phyloP scores from a whole-genome alignment of 2,113 vertebrate genomes.

The Eptatretus burgeri region DNA sequence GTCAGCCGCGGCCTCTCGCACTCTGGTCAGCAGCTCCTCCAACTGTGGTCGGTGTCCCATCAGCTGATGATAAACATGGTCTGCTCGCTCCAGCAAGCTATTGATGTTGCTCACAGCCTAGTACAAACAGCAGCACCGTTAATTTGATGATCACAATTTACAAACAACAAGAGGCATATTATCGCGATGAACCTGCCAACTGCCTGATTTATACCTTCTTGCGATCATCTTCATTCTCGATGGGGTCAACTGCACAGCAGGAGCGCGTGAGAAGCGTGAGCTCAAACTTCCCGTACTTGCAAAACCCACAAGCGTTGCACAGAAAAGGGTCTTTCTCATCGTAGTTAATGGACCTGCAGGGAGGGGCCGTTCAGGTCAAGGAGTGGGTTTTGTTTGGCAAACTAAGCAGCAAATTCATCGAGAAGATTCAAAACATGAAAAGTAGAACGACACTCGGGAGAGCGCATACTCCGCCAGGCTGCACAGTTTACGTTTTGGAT shows the following conservation, averaged over 20 bases:
- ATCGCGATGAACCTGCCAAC: too few relatives aligned
- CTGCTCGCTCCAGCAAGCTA: conserved; percentile 76
- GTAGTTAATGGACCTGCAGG: conserved; percentile 67
- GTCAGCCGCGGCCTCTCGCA: conserved; percentile 82
- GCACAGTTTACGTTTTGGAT: too few relatives aligned
- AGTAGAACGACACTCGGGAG: too few relatives aligned
- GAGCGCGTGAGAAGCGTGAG: conserved; percentile 94
- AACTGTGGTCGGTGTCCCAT: conserved; percentile 88
- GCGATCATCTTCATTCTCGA: conserved; percentile 84
- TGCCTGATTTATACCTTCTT: conserved; percentile 37
- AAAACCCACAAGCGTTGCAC: conserved; percentile 93
- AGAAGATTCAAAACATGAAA: too few relatives aligned
- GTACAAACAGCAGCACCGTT: not conserved
- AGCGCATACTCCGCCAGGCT: too few relatives aligned
- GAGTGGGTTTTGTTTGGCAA: too few relatives aligned
- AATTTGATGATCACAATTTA: too few relatives aligned
- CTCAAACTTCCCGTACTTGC: conserved; percentile 93
- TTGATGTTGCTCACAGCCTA: conserved; percentile 97
- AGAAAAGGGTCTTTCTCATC: conserved; percentile 96
- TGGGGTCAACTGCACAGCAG: conserved; percentile 89
- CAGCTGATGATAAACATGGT: conserved; percentile 84
- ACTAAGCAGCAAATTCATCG: too few relatives aligned
- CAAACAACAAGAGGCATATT: too few relatives aligned
- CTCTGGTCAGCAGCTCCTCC: conserved; percentile 72
- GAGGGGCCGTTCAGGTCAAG: not conserved